These are phyloP conservation scores for Capreolus pygargus DNA, from an alignment of 2,113 vertebrate species.

Conservation along the genomic window DNA sequence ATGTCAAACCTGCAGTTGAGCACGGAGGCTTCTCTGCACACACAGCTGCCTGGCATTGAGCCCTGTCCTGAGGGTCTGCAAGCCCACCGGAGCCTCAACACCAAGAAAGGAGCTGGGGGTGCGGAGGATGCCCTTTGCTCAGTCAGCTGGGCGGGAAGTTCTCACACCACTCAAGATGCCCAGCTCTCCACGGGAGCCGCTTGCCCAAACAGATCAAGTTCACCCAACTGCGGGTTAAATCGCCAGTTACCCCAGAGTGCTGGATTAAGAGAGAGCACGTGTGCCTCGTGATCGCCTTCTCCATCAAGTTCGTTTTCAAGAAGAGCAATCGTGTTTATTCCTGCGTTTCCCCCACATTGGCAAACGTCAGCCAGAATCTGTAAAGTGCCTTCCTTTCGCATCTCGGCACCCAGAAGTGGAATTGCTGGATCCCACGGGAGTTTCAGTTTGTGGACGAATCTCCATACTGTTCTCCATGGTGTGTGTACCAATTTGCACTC, in stretches of 20 bases:
- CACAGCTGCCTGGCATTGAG: background rate
- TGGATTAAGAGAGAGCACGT: no score
- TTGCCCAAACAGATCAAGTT: background rate
- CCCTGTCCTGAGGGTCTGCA: no score
- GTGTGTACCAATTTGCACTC: background rate
- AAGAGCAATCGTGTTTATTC: background rate
- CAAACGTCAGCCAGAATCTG: background rate
- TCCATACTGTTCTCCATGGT: background rate
- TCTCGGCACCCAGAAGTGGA: background rate
- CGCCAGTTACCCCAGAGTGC: background rate
- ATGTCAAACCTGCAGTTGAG: background rate
- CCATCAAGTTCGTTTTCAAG: background rate
- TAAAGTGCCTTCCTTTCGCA: background rate
- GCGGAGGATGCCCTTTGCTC: background rate
- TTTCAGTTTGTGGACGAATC: background rate
- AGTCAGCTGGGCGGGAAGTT: background rate
- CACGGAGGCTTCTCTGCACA: no score
- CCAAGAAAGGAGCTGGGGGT: background rate
- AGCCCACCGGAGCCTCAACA: background rate
- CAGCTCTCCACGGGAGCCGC: no score
- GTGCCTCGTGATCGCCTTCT: fast-evolving
- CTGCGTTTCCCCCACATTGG: background rate
- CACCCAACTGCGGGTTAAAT: background rate
- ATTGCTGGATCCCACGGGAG: background rate
- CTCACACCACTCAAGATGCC: background rate